These are phyloP conservation scores for Odontocolon sp. DNA, from an alignment of 2,888 invertebrate genomes.

Conservation along the genomic window DNA sequence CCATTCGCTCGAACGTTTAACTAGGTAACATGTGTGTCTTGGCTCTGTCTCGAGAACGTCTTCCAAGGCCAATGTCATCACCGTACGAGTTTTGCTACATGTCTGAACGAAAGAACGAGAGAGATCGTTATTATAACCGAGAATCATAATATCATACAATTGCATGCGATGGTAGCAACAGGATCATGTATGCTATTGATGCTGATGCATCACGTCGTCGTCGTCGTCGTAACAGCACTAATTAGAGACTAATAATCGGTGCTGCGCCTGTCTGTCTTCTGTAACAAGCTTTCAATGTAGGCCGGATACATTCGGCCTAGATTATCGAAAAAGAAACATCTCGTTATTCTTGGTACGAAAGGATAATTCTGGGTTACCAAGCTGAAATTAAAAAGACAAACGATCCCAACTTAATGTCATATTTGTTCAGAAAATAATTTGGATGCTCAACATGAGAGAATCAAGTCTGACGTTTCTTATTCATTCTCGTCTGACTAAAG, in stretches of 20 bases:
- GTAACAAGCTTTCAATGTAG: slow-evolving; percentile 50
- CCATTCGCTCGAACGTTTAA: slow-evolving; percentile 27
- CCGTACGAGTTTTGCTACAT: neutral
- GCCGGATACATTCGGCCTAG: slow-evolving; percentile 53
- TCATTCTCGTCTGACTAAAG: too few relatives aligned
- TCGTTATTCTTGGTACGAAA: slow-evolving; percentile 30
- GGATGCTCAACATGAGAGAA: neutral
- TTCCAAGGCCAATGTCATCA: slow-evolving; percentile 58
- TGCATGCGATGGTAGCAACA: slow-evolving; percentile 9
- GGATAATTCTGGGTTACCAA: neutral
- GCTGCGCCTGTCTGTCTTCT: slow-evolving; percentile 38
- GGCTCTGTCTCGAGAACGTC: slow-evolving; percentile 11
- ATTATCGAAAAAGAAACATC: slow-evolving; percentile 27
- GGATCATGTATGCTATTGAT: slow-evolving; percentile 3
- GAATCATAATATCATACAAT: slow-evolving; percentile 42
- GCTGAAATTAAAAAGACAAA: neutral
- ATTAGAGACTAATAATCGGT: slow-evolving; percentile 55
- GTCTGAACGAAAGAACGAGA: slow-evolving; percentile 25
- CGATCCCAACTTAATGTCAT: neutral
- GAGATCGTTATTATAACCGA: slow-evolving; percentile 41
- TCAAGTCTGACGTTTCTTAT: neutral
- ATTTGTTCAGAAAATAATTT: neutral
- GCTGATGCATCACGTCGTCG: slow-evolving; percentile 11
- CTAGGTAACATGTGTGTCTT: slow-evolving; percentile 23
- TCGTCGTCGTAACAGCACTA: slow-evolving; percentile 51